Evolutionary conservation across 2,888 invertebrate genomes (phyloP), one percentile per base, ranked within the genome.

Genomic region (Phortica magna): DNA sequence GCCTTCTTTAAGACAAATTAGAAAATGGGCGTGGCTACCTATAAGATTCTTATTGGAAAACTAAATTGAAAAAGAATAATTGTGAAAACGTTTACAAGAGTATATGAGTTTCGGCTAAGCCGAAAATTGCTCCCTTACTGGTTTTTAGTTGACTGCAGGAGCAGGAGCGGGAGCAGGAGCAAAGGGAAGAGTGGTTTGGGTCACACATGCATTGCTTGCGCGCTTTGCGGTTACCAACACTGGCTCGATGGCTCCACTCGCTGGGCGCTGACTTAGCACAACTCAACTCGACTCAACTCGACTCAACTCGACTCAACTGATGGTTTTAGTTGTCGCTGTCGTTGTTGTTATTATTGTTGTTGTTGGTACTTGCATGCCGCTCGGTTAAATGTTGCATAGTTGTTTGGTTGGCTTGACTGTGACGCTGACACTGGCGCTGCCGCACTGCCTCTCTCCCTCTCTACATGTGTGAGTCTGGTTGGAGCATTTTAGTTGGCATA

Each of bases 391-490:
- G 59, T 19, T 59, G 19, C 7, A 22, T 6, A 12, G 61, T 61
- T 61, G 61, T 42, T 22, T 48, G 43, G 42, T 31, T 75, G 42
- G 68, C 42, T 68, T 53, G 64, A 48, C 14, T 48, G 41, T 14
- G 42, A n/a, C 14, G 55, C 55, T 71, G 68, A 72, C 43, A 75
- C 64, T 61, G 48, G 22, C 41, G 9, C 59, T 39, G 67, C 19
- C 19, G 61, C 72, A 68, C 22, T 43, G 84, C 83, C 78, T 82
- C 87, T 86, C 86, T 76, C 83, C 75, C 76, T 85, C 31, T 53
- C 17, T 61, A 19, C 19, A 10, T 61, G 7, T 61, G 59, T 22
- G 10, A 17, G 6, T 19, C 7, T 61, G 84, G 81, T 81, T 87
- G 2, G 5, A 31, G 85, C 88, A 88, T 85, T 85, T 88, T 88